These are phyloP conservation scores for Amphilophus citrinellus DNA, from an alignment of 2,113 vertebrate species.

Conservation along the genomic window DNA sequence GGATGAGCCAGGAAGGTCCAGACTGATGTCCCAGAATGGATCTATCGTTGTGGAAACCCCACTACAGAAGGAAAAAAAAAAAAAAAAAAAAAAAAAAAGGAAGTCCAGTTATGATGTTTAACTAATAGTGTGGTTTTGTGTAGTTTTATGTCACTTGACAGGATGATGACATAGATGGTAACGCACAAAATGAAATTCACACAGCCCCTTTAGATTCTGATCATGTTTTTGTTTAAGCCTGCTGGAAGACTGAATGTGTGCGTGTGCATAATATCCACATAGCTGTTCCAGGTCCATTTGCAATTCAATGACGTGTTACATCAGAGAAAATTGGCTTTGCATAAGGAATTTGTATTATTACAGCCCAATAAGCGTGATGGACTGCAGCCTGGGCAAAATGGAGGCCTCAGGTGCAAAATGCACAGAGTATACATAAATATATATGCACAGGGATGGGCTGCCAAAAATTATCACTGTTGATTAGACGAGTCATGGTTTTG, in stretches of 20 bases:
- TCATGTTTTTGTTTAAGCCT: constrained; percentile 45
- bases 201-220: constrained; percentile 24
- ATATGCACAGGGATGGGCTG: neutral
- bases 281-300: constrained; percentile 48
- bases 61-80: constrained; percentile 64
- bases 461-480: constrained; percentile 18
- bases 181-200: constrained; percentile 18
- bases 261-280: constrained; percentile 23
- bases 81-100: neutral
- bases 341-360: constrained; percentile 43
- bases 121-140: constrained; percentile 1
- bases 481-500: constrained; percentile 54
- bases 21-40: constrained; percentile 98
- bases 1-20: constrained; percentile 97
- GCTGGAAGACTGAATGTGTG: constrained; percentile 25
- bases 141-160: constrained; percentile 23
- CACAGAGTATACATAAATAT: neutral
- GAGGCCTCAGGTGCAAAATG: constrained; percentile 20
- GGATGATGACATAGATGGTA: constrained; percentile 58
- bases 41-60: constrained; percentile 99
- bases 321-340: constrained; percentile 53
- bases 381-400: constrained; percentile 15
- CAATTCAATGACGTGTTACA: constrained; percentile 63
- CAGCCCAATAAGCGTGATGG: constrained; percentile 3
- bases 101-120: neutral